phyloP scores from a whole-genome alignment of 2,888 invertebrate species.

The Drosophila rubida region DNA sequence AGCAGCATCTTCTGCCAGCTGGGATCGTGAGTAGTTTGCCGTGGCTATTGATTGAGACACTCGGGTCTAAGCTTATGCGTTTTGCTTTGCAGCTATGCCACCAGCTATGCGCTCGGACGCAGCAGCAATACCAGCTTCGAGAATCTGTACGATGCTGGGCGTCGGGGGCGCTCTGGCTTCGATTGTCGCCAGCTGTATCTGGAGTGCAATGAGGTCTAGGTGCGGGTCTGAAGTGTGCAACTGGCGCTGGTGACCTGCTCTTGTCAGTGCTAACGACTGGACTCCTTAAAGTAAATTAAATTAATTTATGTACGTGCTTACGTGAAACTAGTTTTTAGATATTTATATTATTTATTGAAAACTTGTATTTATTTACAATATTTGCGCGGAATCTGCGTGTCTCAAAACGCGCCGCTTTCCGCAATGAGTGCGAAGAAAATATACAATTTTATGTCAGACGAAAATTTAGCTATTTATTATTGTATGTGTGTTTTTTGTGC shows the following conservation, averaged over 20 bases:
- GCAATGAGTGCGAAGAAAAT: slow-evolving; percentile 33
- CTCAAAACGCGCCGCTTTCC: slow-evolving; percentile 36
- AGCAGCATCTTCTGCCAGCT: slow-evolving; percentile 95
- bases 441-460: slow-evolving; percentile 28
- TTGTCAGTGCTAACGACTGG: slow-evolving; percentile 61
- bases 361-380: slow-evolving; percentile 67
- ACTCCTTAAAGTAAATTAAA: slow-evolving; percentile 72
- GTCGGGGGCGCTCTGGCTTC: slow-evolving; percentile 92
- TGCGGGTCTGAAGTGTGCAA: neutral
- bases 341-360: slow-evolving; percentile 79
- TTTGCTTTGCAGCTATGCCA: slow-evolving; percentile 89
- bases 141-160: slow-evolving; percentile 92
- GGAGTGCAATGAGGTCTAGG: slow-evolving; percentile 95
- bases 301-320: slow-evolving; percentile 79
- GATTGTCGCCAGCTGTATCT: slow-evolving; percentile 94
- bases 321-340: slow-evolving; percentile 65
- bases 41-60: neutral
- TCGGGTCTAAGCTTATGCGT: neutral
- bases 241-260: slow-evolving; percentile 12
- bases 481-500: neutral
- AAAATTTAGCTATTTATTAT: neutral
- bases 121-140: slow-evolving; percentile 91
- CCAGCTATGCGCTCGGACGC: slow-evolving; percentile 93
- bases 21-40: slow-evolving; percentile 90
- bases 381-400: slow-evolving; percentile 12